Conservation (phyloP, 2,113 vertebrate species). For the Nothoprocta pentlandii region DNA sequence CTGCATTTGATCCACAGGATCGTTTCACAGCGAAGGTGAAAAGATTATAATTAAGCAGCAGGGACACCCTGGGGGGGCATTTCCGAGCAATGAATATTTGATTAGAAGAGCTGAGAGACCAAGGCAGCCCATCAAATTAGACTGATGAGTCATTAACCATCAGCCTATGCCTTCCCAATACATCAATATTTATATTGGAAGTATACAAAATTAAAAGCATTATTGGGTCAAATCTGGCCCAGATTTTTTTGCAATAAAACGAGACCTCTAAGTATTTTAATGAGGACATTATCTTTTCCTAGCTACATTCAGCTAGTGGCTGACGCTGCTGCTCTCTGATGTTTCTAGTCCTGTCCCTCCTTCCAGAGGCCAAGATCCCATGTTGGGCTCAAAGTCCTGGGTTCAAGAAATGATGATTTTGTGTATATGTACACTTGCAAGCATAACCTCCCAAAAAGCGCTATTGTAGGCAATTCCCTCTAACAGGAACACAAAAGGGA, state of each 20-base stretch:
- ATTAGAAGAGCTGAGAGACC: neutral
- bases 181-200: conserved; percentile 35
- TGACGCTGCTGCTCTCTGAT: neutral
- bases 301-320: neutral
- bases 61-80: neutral
- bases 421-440: neutral
- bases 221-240: neutral
- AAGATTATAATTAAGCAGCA: neutral
- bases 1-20: neutral
- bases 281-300: neutral
- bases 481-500: neutral
- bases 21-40: neutral
- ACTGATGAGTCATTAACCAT: conserved; percentile 18
- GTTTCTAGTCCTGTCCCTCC: neutral
- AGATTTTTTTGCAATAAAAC: neutral
- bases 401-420: neutral
- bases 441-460: neutral
- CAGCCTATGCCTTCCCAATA: neutral
- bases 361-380: neutral
- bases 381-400: neutral
- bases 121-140: conserved; percentile 21
- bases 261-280: neutral
- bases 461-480: neutral
- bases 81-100: conserved; percentile 45
- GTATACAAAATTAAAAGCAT: conserved; percentile 21